Base-by-base conservation (phyloP, 2,797 vertebrate genomes). In the Oreortyx pictus region DNA sequence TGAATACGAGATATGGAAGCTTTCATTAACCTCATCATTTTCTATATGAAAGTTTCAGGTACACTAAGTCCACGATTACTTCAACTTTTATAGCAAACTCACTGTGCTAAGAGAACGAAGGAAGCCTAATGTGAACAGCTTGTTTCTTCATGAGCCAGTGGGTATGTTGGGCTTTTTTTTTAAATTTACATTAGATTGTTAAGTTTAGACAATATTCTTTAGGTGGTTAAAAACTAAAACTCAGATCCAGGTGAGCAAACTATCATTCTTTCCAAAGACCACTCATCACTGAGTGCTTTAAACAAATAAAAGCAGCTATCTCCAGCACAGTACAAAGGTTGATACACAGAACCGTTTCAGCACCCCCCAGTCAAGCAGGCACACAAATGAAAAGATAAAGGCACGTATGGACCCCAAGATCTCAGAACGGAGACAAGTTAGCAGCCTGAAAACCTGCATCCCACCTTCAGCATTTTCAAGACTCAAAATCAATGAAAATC, bases 271-370 rank as follows among this genome's bases (percentile, higher is more conserved):
- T 82, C 76, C 6, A 89, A 89, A 43, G 43, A 17, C 76, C 24
- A 60, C 52, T 86, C 78, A 76, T 78, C 81, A 76, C 71, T 88
- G 62, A 56, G 37, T 67, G 64, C 50, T 90, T 93, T 81, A 80
- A 94, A 87, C 54, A 77, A 31, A 64, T 29, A 44, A 43, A 33
- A 37, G 29, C 11, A 31, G 50, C 66, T 91, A 88, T 92, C 84
- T 67, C 31, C 27, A 56, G 54, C 17, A 25, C 57, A 67, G 94
- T 82, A 67, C 87, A 93, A 95, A 92, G 87, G 89, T 79, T 77
- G 82, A 79, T 68, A 31, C 25, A 78, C 76, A 83, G 65, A 83
- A 60, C 41, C 41, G 66, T 27, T 76, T 24, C 76, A 49, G 29
- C 17, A 41, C 7, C 41, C 11, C 20, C 25, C 16, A 60, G 59